These are phyloP conservation scores for Garra rufa DNA, from an alignment of 2,113 vertebrate genomes.

Conservation along the genomic window DNA sequence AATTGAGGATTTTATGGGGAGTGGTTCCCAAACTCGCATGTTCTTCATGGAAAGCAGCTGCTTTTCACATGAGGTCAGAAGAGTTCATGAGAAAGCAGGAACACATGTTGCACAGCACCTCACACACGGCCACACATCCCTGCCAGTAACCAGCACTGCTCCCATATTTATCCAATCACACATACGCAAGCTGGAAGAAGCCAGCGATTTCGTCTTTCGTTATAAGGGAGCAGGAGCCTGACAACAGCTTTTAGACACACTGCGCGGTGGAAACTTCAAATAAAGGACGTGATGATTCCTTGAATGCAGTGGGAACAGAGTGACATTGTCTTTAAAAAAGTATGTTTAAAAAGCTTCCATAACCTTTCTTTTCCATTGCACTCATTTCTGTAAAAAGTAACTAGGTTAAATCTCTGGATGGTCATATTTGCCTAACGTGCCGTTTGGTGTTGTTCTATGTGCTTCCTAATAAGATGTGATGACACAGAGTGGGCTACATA, in stretches of 20 bases:
- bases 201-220: background rate
- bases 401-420: conserved; percentile 16
- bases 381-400: conserved; percentile 10
- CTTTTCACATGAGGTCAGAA: conserved; percentile 40
- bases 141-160: conserved; percentile 8
- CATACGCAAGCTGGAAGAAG: background rate
- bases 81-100: conserved; percentile 49
- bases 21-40: conserved; percentile 15
- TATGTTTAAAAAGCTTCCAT: background rate
- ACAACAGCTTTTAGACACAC: background rate
- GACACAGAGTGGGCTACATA: background rate
- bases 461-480: background rate
- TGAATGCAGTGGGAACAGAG: conserved; percentile 22
- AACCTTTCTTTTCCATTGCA: conserved; percentile 48
- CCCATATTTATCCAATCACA: conserved; percentile 8
- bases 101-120: conserved; percentile 41
- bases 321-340: conserved; percentile 26
- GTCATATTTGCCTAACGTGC: conserved; percentile 26
- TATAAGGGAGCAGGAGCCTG: background rate
- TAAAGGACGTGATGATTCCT: background rate
- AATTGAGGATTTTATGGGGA: conserved; percentile 21
- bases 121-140: conserved; percentile 19
- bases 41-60: conserved; percentile 39
- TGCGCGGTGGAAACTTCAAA: background rate
- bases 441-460: background rate